These are phyloP conservation scores for Beroe forskalii DNA, from an alignment of 37 sponge, comb jelly and placozoan genomes.

Conservation along the genomic window DNA sequence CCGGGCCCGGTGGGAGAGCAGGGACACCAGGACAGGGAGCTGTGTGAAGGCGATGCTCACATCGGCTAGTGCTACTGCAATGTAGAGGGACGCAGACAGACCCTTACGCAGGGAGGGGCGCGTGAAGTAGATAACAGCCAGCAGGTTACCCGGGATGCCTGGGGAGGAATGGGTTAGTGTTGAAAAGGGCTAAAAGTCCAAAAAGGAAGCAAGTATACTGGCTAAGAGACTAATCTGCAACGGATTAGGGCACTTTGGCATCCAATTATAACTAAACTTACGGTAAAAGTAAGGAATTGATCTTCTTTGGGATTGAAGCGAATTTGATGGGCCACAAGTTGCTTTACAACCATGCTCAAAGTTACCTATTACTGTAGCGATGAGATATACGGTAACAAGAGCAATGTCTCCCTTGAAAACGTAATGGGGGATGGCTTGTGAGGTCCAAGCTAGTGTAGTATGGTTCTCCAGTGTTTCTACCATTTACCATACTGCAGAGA, in stretches of 20 bases:
- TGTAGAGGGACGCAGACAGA: conserved; percentile 39
- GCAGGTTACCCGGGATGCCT: conserved; percentile 48
- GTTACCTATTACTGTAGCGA: background rate
- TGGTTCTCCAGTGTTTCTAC: too few relatives aligned
- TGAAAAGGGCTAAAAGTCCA: too few relatives aligned
- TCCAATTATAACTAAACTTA: background rate
- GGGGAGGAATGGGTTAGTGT: background rate
- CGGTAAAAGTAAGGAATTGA: background rate
- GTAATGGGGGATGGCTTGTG: background rate
- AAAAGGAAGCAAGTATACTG: too few relatives aligned
- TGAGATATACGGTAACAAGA: background rate
- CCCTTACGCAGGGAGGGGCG: background rate
- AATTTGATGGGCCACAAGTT: too few relatives aligned
- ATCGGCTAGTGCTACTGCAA: conserved; percentile 8
- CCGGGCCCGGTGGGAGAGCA: background rate
- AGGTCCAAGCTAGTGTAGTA: background rate
- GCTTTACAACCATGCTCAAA: too few relatives aligned
- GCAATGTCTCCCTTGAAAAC: background rate
- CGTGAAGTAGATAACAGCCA: conserved; percentile 49
- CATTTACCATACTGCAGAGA: too few relatives aligned
- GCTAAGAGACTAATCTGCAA: too few relatives aligned
- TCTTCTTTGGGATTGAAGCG: too few relatives aligned
- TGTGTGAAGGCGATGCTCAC: background rate
- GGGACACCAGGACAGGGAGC: conserved; percentile 52
- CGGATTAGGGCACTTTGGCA: too few relatives aligned